A percentile compares a stretch with the other conserved stretches of the same genome.
Conservation (phyloP, 1,140 invertebrate species). For the Marisa cornuarietis region DNA sequence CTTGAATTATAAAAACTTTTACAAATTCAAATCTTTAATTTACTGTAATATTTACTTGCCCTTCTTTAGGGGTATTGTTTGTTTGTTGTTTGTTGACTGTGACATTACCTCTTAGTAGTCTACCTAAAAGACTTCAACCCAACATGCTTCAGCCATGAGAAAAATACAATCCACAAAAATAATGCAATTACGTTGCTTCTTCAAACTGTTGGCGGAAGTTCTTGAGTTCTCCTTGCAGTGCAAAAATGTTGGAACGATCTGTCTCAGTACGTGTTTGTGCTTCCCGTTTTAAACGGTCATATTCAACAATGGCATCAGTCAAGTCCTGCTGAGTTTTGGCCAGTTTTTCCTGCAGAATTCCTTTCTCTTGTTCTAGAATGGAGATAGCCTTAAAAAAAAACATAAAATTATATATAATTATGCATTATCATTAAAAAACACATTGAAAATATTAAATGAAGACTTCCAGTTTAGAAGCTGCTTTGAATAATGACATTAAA, state of each 20-base stretch:
- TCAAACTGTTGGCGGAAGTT: conserved; percentile 64
- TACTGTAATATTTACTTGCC: too few species aligned
- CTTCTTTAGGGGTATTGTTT: too few species aligned
- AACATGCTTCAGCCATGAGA: too few species aligned
- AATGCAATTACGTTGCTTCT: conserved; percentile 57
- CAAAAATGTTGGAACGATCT: conserved; percentile 58
- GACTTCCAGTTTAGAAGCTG: neutral
- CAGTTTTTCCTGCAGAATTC: conserved; percentile 61
- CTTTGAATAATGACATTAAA: neutral
- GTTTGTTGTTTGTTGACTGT: too few species aligned
- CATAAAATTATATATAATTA: too few species aligned
- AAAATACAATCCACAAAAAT: neutral
- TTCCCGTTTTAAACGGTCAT: conserved; percentile 62
- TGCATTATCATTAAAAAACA: too few species aligned
- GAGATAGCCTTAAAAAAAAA: conserved; percentile 60
- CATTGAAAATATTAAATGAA: neutral
- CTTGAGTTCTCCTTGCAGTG: conserved; percentile 60
- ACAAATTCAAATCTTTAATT: too few species aligned
- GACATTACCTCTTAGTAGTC: too few species aligned
- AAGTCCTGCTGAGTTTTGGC: conserved; percentile 55
- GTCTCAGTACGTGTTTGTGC: conserved; percentile 56
- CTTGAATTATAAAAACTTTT: too few species aligned
- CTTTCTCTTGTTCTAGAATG: conserved; percentile 64
- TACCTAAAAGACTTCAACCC: too few species aligned
- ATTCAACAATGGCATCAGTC: conserved; percentile 48